Evolutionary conservation across 2,797 vertebrate species (phyloP).

Genomic region (Gallirallus australis): DNA sequence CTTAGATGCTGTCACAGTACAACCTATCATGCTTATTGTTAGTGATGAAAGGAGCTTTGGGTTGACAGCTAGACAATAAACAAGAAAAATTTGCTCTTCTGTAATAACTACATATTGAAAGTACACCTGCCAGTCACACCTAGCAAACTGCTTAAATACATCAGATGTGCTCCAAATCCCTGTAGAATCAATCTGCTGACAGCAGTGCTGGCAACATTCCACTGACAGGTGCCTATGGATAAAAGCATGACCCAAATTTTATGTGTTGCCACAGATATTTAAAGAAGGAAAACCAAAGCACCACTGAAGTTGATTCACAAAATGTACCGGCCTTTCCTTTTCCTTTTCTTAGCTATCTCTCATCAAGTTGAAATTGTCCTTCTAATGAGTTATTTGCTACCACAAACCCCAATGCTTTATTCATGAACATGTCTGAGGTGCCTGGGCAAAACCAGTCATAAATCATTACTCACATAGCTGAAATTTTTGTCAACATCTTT

Average conservation of each 20-base stretch:
- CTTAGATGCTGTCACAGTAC: neutral
- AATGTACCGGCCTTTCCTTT: neutral
- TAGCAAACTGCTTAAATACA: neutral
- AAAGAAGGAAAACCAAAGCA: neutral
- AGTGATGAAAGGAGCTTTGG: neutral
- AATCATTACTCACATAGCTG: conserved; percentile 51
- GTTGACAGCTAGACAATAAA: neutral
- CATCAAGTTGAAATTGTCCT: conserved; percentile 12
- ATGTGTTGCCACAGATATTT: neutral
- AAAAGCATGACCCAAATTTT: neutral
- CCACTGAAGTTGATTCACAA: neutral
- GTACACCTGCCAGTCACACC: neutral
- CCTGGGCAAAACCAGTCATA: conserved; percentile 44
- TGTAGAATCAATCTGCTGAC: neutral
- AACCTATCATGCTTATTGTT: neutral
- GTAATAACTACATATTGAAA: neutral
- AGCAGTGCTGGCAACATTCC: neutral
- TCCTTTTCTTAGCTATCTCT: neutral
- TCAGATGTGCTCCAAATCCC: neutral
- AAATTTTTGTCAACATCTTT: conserved; percentile 63
- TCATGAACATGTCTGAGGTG: neutral
- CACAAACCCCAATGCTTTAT: neutral
- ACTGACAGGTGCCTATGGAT: neutral
- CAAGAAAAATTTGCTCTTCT: neutral
- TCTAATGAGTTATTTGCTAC: conserved; percentile 4